Base-by-base conservation (phyloP, 2,797 vertebrate genomes). In the Mastacembelus armatus region DNA sequence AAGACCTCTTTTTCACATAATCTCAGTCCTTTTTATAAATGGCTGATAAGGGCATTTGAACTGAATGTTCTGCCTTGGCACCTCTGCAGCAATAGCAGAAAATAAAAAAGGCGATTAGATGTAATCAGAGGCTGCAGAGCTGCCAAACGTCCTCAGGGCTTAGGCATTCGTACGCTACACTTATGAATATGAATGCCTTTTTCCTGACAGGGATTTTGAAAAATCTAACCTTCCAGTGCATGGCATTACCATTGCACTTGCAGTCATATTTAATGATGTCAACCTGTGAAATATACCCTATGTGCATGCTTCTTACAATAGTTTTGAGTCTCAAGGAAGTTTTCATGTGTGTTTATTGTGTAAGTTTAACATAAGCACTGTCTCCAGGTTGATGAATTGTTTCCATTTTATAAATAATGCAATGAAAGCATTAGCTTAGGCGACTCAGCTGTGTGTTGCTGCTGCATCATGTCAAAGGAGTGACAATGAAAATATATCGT, bases 221-320 rank as follows among this genome's bases (percentile, higher is more conserved):
- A 67, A 72, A 67, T 62, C 38, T 12, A 84, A 78, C 64, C 62
- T 82, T 71, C 85, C 81, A 84, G 89, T 89, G 89, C 89, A 90
- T 87, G 89, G 86, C 89, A 83, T 89, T 76, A 85, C 86, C 85
- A 79, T 82, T 84, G 87, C 87, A 90, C 84, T 86, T 81, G 55
- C 75, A 81, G 74, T 74, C 86, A 89, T 90, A 85, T 72, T 76
- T 66, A 67, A 66, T 73, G 27, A 80, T 56, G 30, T 78, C 66
- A 64, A 65, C 45, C 62, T 80, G 49, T 54, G 57, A 85, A 69
- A 70, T 54, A 71, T 59, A 76, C 48, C 26, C 22, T 26, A 10
- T 49, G 49, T 74, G 92, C 91, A 92, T 93, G 91, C 60, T 27
- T 78, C 44, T 60, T 62, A 80, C 45, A 47, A 61, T 52, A 66